A percentile compares a stretch with the other conserved stretches of the same genome.
Evolutionary conservation across 2,113 vertebrate genomes (phyloP).

Genomic region (Bubalus kerabau): DNA sequence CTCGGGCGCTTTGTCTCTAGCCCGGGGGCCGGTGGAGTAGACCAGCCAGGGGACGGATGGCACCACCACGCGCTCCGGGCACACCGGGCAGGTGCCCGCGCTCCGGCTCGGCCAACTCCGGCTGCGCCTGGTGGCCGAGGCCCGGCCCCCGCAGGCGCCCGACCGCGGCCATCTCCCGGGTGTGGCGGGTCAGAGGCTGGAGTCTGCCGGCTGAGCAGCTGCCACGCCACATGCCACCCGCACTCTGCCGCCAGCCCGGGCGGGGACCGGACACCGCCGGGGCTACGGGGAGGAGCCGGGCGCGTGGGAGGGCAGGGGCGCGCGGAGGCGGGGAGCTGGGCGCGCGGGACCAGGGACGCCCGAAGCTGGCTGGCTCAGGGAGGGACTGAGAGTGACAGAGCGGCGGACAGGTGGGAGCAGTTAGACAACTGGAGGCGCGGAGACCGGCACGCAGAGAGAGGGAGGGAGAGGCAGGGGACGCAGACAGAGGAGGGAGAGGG

Average conservation of each 20-base stretch:
- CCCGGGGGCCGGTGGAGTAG: not conserved
- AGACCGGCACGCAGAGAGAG: not conserved
- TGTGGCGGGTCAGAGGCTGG: not conserved
- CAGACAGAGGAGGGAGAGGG: constrained; percentile 34
- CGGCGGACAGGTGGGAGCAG: constrained; percentile 31
- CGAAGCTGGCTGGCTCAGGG: not conserved
- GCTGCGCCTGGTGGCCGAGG: not conserved
- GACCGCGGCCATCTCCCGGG: not conserved
- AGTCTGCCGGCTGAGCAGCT: not conserved
- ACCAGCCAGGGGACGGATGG: not conserved
- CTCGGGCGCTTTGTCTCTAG: constrained; percentile 68
- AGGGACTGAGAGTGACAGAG: not conserved
- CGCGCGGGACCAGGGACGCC: not conserved
- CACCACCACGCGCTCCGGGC: not conserved
- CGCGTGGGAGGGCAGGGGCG: constrained; percentile 40
- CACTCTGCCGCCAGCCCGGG: not conserved
- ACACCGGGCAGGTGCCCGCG: not conserved
- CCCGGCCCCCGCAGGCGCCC: not conserved
- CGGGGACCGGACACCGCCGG: not conserved
- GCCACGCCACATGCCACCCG: constrained; percentile 16
- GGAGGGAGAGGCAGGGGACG: not conserved
- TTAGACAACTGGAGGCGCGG: not conserved
- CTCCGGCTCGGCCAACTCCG: not conserved
- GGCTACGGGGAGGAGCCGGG: constrained; percentile 49
- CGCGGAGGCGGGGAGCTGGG: not conserved